Evolutionary conservation across 37 sponge, comb jelly and placozoan genomes (phyloP), one percentile per base, ranked within the genome.

Genomic region (Eunapius fragilis): DNA sequence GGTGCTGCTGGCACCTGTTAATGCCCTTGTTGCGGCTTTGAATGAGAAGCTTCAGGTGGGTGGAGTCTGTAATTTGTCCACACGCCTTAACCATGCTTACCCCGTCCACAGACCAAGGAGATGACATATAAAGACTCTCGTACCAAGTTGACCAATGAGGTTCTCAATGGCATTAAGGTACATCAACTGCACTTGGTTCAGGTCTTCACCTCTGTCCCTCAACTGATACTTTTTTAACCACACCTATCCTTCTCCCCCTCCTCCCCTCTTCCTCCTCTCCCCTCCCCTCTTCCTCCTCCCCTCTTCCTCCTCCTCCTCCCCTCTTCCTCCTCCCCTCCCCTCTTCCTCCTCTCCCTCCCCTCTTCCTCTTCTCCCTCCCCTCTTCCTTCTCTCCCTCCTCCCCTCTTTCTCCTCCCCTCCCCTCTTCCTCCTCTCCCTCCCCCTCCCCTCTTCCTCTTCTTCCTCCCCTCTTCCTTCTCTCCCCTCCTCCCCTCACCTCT

Each of bases 131-230:
- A 94, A 68, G 98, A 97, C 70, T 38, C 76, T 11, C 72, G 98
- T 25, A 91, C 91, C 37, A 95, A 93, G 77, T 84, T 89, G 31
- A 91, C 93, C 26, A 97, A 95, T 67, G 98, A 97, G 58, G 85
- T 97, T 25, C 75, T 97, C 25, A 95, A 97, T 82, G 98, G 98
- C 12, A 93, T 97, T 31, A 97, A 94, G 81, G 89, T 89, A 25
- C 9, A 45, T 9, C 9, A 4, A 4, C 47, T 45, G 47, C 9
- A 11, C 9, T 11, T 45, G 47, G 47, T 45, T 45, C 9, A 11
- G 47, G 47, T 26, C 74, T 47, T 34, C n/a, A n/a, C 47, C 10
- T 3, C 37, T 30, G 5, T 34, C 32, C 31, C 72, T 13, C 71
- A 35, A 19, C 32, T 25, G 3, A 4, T 70, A 9, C 70, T 30